Conservation (phyloP, 2,113 vertebrate species). For the Lycaon pictus region DNA sequence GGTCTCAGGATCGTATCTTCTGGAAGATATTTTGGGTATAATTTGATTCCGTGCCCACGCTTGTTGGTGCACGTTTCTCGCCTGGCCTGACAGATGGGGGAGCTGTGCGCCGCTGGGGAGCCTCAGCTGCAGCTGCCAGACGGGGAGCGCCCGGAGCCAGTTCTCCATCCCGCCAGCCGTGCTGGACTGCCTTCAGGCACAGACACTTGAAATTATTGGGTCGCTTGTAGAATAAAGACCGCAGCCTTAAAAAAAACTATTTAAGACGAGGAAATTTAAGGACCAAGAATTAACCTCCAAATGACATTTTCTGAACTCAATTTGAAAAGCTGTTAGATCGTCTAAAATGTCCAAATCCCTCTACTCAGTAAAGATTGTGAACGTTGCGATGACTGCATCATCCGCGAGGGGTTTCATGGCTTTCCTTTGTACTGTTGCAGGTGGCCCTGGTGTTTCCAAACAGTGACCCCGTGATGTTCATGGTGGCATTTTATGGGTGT, state of each 20-base stretch:
- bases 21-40: background rate
- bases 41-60: background rate
- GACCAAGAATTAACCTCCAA: background rate
- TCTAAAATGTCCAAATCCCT: background rate
- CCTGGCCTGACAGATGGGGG: background rate
- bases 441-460: conserved; percentile 98
- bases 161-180: background rate
- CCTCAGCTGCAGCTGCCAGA: background rate
- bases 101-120: background rate
- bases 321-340: background rate
- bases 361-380: background rate
- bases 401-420: background rate
- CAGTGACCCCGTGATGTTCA: conserved; percentile 97
- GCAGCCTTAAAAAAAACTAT: background rate
- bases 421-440: conserved; percentile 82
- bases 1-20: background rate
- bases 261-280: background rate
- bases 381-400: background rate
- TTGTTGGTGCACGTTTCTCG: background rate
- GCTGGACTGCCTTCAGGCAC: background rate
- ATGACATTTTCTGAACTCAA: conserved; percentile 21
- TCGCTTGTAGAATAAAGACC: background rate
- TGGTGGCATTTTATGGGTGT: conserved; percentile 98
- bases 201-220: background rate
- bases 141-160: background rate